A percentile compares a stretch with the other conserved stretches of the same genome.
These are phyloP conservation scores for Harpagoxenus sublaevis DNA, from an alignment of 2,888 invertebrate species.

Conservation along the genomic window DNA sequence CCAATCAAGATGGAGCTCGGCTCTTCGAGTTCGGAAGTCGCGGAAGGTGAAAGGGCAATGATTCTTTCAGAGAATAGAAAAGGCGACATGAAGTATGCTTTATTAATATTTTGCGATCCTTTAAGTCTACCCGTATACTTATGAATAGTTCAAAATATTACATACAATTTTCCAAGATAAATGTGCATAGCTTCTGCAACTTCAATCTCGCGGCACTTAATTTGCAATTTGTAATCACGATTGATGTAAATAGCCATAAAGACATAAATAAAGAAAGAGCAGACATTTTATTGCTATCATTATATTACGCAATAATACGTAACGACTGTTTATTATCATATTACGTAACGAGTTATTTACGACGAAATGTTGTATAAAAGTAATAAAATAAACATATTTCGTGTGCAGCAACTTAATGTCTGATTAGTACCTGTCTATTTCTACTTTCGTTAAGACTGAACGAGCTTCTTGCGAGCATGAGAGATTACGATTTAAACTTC, in stretches of 20 bases:
- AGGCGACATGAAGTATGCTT: background rate
- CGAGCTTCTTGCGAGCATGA: background rate
- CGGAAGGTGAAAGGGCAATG: constrained; percentile 29
- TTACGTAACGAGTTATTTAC: background rate
- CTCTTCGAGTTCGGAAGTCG: constrained; percentile 49
- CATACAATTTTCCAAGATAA: background rate
- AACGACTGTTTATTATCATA: background rate
- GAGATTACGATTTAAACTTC: constrained; percentile 1
- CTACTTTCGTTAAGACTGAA: background rate
- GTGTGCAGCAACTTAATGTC: background rate
- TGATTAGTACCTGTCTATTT: background rate
- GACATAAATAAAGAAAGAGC: background rate
- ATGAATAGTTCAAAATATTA: constrained; percentile 4
- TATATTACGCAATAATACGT: background rate
- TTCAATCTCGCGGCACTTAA: background rate
- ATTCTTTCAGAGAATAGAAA: constrained; percentile 32
- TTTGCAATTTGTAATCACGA: background rate
- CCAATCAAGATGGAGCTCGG: constrained; percentile 73
- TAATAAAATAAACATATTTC: background rate
- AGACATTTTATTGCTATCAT: background rate
- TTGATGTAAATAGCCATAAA: background rate
- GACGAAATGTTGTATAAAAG: background rate
- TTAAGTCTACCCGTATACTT: background rate
- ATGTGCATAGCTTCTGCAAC: background rate
- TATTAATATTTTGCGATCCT: constrained; percentile 6